Percentiles rank a stretch among this genome's conserved stretches.
Conservation (phyloP, 2,797 vertebrate species). For the Ara ararauna region DNA sequence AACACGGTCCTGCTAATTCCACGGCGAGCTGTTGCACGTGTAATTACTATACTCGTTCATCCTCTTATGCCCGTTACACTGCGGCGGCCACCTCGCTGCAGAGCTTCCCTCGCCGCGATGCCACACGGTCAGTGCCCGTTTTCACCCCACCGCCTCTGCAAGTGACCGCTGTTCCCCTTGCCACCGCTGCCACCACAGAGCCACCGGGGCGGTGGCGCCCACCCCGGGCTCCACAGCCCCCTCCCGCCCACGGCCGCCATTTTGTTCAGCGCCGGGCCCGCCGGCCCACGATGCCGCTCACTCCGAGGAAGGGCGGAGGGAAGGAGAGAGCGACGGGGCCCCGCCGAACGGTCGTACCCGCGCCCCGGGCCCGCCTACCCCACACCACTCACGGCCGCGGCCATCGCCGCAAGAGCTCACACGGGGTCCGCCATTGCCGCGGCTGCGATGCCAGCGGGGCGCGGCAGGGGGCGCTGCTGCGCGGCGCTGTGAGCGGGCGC, state of each 20-base stretch:
- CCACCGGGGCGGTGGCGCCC: fast-evolving
- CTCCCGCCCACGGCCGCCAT: background rate
- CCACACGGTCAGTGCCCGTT: fast-evolving
- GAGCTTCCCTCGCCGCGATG: no score
- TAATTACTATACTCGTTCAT: background rate
- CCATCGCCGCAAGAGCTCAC: background rate
- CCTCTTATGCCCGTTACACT: background rate
- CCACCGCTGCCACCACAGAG: fast-evolving
- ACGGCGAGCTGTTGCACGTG: fast-evolving
- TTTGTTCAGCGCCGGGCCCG: background rate
- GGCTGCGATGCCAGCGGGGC: background rate
- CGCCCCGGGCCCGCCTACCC: background rate
- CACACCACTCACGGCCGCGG: background rate
- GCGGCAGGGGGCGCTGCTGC: background rate
- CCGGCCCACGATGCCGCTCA: background rate
- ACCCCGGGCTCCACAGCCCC: background rate
- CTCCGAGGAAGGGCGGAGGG: background rate
- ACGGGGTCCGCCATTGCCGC: background rate
- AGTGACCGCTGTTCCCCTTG: fast-evolving
- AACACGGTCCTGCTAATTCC: fast-evolving
- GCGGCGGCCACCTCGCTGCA: fast-evolving
- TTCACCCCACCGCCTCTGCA: fast-evolving
- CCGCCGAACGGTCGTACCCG: background rate
- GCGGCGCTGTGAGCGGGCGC: background rate
- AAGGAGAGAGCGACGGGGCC: background rate